Conservation (phyloP, 2,113 vertebrate genomes). For the Paramormyrops kingsleyae region DNA sequence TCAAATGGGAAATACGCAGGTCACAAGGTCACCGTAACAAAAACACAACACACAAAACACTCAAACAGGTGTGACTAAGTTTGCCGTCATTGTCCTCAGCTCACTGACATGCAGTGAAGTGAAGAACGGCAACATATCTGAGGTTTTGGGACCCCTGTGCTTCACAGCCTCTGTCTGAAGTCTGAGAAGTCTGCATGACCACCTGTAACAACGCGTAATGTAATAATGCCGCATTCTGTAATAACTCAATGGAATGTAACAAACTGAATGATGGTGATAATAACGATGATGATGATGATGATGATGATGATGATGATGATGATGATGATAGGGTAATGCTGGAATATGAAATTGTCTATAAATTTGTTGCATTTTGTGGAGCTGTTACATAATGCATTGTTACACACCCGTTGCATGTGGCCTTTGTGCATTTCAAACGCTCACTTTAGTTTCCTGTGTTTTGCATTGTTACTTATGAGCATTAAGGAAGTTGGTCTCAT, state of each 20-base stretch:
- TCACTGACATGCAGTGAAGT: not conserved
- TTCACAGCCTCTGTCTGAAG: not conserved
- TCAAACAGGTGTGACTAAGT: not conserved
- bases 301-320: no score
- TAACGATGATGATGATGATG: no score
- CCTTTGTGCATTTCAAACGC: not conserved
- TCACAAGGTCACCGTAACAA: not conserved
- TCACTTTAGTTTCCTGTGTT: not conserved
- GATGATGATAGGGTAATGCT: no score
- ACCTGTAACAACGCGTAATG: not conserved
- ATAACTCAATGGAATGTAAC: no score
- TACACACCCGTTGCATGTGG: not conserved
- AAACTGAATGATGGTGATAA: no score
- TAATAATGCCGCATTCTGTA: not conserved
- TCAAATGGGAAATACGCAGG: not conserved
- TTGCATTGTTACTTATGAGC: not conserved
- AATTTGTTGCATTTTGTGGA: no score
- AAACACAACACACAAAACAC: not conserved
- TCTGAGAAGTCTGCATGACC: not conserved
- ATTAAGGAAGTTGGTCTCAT: not conserved
- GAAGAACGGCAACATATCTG: not conserved
- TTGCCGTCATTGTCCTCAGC: not conserved
- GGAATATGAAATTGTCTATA: no score
- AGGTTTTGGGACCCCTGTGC: not conserved
- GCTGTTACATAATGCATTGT: no score